Evolutionary conservation across 2,113 vertebrate species (phyloP).

Genomic region (Aphyosemion australe): DNA sequence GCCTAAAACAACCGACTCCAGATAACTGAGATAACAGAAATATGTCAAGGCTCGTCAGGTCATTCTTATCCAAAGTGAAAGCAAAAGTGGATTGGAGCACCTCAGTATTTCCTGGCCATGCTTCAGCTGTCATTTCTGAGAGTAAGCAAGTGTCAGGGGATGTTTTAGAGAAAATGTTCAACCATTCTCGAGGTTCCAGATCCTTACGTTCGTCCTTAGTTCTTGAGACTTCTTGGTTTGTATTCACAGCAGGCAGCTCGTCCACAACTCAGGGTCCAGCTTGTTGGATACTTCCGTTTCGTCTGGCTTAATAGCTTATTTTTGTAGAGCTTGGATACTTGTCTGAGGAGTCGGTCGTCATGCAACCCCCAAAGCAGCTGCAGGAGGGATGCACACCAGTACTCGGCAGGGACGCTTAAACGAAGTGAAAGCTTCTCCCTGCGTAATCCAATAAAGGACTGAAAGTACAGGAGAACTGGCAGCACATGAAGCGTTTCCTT

Average conservation of each 20-base stretch:
- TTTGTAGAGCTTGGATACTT: slow-evolving; percentile 24
- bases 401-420: slow-evolving; percentile 39
- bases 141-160: slow-evolving; percentile 9
- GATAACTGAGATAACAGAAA: slow-evolving; percentile 25
- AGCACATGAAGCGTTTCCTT: neutral
- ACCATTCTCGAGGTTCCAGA: neutral
- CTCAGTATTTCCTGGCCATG: slow-evolving; percentile 23
- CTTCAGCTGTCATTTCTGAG: neutral
- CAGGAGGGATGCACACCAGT: slow-evolving; percentile 29
- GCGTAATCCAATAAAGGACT: slow-evolving; percentile 17
- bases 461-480: neutral
- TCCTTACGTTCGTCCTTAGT: neutral
- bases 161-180: slow-evolving; percentile 10
- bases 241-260: neutral
- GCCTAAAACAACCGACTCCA: slow-evolving; percentile 41
- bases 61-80: slow-evolving; percentile 48
- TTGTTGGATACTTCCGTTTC: neutral
- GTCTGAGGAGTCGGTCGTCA: slow-evolving; percentile 30
- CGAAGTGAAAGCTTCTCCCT: slow-evolving; percentile 36
- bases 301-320: slow-evolving; percentile 16
- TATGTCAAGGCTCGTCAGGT: slow-evolving; percentile 29
- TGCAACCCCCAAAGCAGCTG: slow-evolving; percentile 27
- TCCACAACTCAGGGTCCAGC: neutral
- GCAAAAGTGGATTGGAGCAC: slow-evolving; percentile 46
- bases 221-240: neutral